Conservation (phyloP, 2,888 invertebrate species). For the Cyclophora punctaria region DNA sequence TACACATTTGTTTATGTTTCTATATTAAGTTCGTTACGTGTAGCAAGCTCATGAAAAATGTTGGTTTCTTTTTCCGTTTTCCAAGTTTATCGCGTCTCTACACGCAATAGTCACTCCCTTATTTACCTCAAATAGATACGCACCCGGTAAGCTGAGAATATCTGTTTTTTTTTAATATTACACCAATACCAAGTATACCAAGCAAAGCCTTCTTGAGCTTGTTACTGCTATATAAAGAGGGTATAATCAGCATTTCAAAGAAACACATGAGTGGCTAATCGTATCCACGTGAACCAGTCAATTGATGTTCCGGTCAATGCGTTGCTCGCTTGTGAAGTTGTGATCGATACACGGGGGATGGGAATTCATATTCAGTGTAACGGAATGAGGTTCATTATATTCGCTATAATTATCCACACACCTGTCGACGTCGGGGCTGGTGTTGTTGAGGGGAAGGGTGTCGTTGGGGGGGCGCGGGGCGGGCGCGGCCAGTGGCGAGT, state of each 20-base stretch:
- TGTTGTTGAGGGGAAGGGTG: slow-evolving; percentile 38
- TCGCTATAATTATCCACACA: slow-evolving; percentile 24
- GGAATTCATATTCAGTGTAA: too few relatives aligned
- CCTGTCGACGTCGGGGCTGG: slow-evolving; percentile 46
- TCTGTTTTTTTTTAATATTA: too few relatives aligned
- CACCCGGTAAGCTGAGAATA: too few relatives aligned
- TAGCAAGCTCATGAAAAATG: slow-evolving; percentile 17
- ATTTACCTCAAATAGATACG: too few relatives aligned
- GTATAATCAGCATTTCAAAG: too few relatives aligned
- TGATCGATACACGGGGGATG: too few relatives aligned
- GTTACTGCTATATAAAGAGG: too few relatives aligned
- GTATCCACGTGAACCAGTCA: too few relatives aligned
- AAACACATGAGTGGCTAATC: too few relatives aligned
- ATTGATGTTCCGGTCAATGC: slow-evolving; percentile 7
- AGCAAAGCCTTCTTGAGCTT: too few relatives aligned
- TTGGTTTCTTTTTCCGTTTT: slow-evolving; percentile 15
- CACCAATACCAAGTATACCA: too few relatives aligned
- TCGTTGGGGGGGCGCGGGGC: slow-evolving; percentile 36
- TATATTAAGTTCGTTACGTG: slow-evolving; percentile 12
- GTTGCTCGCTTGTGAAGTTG: not conserved
- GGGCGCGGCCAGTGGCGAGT: slow-evolving; percentile 68
- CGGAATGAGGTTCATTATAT: not conserved
- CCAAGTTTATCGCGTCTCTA: slow-evolving; percentile 13
- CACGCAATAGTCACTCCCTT: slow-evolving; percentile 13
- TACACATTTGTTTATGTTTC: slow-evolving; percentile 16